A percentile compares a stretch with the other conserved stretches of the same genome.
These are phyloP conservation scores for Drosophila pullipes DNA, from an alignment of 2,888 invertebrate genomes.

Conservation along the genomic window DNA sequence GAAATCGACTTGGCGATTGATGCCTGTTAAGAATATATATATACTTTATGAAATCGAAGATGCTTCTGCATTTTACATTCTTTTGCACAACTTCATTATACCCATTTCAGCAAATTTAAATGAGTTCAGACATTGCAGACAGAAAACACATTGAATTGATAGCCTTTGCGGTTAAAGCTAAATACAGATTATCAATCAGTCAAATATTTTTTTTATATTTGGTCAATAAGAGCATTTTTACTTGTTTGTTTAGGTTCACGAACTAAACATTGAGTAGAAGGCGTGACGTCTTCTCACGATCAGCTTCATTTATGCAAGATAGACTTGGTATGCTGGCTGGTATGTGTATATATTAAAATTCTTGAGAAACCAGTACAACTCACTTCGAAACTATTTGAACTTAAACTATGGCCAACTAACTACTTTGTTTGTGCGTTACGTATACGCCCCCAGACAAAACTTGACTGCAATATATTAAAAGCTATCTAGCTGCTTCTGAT, in stretches of 20 bases:
- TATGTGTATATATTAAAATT: neutral
- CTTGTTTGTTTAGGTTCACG: neutral
- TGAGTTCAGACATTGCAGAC: neutral
- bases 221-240: neutral
- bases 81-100: neutral
- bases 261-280: neutral
- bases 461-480: neutral
- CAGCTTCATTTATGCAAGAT: neutral
- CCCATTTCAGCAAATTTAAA: neutral
- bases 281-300: neutral
- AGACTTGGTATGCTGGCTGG: neutral
- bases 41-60: neutral
- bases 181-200: neutral
- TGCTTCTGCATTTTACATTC: neutral
- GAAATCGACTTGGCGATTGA: neutral
- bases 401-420: neutral
- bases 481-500: neutral
- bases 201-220: neutral
- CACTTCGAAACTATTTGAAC: neutral
- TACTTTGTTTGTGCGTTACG: neutral
- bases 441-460: slow-evolving; percentile 2
- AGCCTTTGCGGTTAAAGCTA: neutral
- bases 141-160: neutral
- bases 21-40: neutral
- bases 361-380: neutral